These are phyloP conservation scores for Channa argus DNA, from an alignment of 2,113 vertebrate genomes.

Conservation along the genomic window DNA sequence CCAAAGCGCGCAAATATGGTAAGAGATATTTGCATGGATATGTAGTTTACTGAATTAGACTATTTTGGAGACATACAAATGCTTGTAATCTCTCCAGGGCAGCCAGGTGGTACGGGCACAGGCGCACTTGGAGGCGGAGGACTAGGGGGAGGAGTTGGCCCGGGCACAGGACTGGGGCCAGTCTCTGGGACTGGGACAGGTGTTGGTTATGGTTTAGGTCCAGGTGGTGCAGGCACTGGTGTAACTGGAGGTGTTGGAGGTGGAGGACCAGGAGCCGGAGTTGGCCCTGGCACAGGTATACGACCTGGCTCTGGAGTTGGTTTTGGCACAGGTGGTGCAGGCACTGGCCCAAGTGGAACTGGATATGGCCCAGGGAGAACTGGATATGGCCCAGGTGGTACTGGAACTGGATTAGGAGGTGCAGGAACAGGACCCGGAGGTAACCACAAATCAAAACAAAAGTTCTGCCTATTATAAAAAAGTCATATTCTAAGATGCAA, in stretches of 20 bases:
- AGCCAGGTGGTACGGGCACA: not conserved
- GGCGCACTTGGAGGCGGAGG: constrained; percentile 29
- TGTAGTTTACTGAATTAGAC: not conserved
- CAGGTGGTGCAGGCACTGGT: constrained; percentile 50
- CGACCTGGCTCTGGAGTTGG: constrained; percentile 49
- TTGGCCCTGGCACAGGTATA: constrained; percentile 33
- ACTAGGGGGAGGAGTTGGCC: constrained; percentile 42
- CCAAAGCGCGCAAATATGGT: constrained; percentile 73
- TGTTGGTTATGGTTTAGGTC: not conserved
- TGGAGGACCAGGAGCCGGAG: constrained; percentile 37
- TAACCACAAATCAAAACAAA: constrained; percentile 31
- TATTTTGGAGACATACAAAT: not conserved
- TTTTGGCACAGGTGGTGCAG: constrained; percentile 50
- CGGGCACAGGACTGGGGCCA: constrained; percentile 31
- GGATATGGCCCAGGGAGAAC: constrained; percentile 14
- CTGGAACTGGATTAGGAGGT: constrained; percentile 48
- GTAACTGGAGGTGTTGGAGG: constrained; percentile 47
- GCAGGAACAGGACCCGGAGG: constrained; percentile 66
- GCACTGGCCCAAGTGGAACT: constrained; percentile 13
- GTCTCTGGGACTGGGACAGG: constrained; percentile 56
- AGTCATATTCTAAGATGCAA: too few relatives aligned
- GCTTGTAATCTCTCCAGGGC: constrained; percentile 42
- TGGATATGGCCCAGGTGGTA: constrained; percentile 46
- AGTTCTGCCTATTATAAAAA: too few relatives aligned
- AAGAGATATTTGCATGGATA: not conserved